Evolutionary conservation across 1,140 invertebrate species (phyloP).

Genomic region (Oreohelix idahoensis): DNA sequence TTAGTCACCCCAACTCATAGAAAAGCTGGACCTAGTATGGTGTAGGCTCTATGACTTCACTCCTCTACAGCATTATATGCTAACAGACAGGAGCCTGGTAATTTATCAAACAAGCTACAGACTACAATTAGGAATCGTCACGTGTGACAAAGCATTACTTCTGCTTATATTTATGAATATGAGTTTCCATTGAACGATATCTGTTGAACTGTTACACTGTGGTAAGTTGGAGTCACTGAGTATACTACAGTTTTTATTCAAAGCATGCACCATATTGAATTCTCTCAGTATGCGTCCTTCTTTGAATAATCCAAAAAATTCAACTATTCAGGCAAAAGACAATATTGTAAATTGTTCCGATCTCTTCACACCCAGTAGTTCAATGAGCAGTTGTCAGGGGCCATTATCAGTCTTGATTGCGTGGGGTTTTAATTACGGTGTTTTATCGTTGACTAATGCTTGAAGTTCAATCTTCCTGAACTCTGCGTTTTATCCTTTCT

Average conservation of each 20-base stretch:
- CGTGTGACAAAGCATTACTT: no score
- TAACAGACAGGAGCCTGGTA: no score
- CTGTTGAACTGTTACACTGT: no score
- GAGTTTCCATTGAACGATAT: no score
- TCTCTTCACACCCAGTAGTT: background rate
- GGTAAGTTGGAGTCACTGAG: background rate
- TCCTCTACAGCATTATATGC: no score
- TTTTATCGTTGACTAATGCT: background rate
- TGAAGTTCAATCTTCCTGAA: background rate
- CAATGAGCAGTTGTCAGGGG: background rate
- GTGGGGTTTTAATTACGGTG: background rate
- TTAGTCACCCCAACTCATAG: no score
- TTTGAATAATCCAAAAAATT: background rate
- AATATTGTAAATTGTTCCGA: background rate
- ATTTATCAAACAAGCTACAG: no score
- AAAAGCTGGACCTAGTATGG: no score
- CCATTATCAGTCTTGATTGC: background rate
- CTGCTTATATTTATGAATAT: no score
- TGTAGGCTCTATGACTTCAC: no score
- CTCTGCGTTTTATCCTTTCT: background rate
- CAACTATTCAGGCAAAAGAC: background rate
- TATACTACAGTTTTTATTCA: background rate
- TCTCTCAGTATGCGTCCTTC: background rate
- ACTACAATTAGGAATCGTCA: no score
- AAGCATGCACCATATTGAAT: background rate